Base-by-base conservation (phyloP, 2,113 vertebrate species). In the Electrona antarctica region DNA sequence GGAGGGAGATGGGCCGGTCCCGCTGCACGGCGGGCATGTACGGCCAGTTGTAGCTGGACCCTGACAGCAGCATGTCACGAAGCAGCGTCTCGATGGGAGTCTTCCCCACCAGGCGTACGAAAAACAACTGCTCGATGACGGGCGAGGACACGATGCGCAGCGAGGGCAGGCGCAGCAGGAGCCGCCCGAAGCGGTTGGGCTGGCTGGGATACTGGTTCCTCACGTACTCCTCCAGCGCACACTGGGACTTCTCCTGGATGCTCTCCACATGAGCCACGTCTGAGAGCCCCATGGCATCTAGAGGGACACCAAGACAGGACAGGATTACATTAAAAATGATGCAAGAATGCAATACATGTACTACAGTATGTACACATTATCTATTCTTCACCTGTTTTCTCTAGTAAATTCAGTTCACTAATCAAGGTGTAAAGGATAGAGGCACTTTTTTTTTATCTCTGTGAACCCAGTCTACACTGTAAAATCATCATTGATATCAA, bases 81-180 rank as follows among this genome's bases (percentile, higher is more conserved):
- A 96, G 94, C 57, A 96, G 90, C 11, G 95, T 96, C 90, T 96
- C 95, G 66, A 96, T 96, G 76, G 95, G 95, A 0, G 95, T 96
- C 89, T 96, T 95, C 49, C 95, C 95, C 0, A 96, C 95, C 69
- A 95, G 86, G 4, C 94, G 94, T 58, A 95, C 94, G 14, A 96
- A 96, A 82, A 96, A 96, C 69, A 96, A 93, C 87, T 95, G 95
- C 86, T 96, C 95, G 48, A 96, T 95, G 82, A 95, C 95, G 0
- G 95, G 94, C 0, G 95, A 95, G 0, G 95, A 95, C 73, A 95
- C 94, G 41, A 94, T 93, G 71, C 95, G 95, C 50, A 96, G 90
- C 0, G 95, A 95, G 0, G 95, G 95, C 58, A 96, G 90, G 13
- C 95, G 95, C 12, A 96, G 92, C 50, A 96, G 90, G n/a, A 96